Evolutionary conservation across 2,888 invertebrate species (phyloP).

Genomic region (Macrosoma leucophasiata): DNA sequence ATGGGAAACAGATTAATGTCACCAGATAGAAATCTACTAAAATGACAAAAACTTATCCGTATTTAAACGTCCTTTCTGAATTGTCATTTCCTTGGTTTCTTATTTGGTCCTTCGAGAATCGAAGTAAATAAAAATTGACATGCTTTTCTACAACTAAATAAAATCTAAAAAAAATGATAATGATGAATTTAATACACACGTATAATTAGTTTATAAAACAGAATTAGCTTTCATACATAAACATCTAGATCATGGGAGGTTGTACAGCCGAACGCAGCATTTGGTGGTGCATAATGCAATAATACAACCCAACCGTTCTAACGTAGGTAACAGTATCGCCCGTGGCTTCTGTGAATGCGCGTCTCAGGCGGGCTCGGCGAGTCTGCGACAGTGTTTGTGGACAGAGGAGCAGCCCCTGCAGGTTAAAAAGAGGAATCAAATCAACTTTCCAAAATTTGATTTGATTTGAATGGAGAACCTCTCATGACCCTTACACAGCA

Average conservation of each 20-base stretch:
- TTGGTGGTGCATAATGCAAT: constrained; percentile 59
- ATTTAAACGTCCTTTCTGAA: too few relatives aligned
- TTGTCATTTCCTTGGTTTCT: too few relatives aligned
- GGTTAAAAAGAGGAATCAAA: constrained; percentile 64
- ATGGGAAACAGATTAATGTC: too few relatives aligned
- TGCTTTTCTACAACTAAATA: too few relatives aligned
- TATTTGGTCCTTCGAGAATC: too few relatives aligned
- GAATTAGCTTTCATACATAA: too few relatives aligned
- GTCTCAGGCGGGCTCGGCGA: constrained; percentile 88
- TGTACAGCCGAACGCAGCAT: constrained; percentile 60
- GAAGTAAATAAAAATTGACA: too few relatives aligned
- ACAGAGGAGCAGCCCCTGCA: constrained; percentile 91
- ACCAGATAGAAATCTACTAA: too few relatives aligned
- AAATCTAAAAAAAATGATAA: too few relatives aligned
- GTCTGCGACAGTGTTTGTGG: constrained; percentile 93
- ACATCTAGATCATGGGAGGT: constrained; percentile 38
- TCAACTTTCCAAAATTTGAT: constrained; percentile 47
- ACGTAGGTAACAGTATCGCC: constrained; percentile 91
- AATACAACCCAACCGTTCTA: constrained; percentile 84
- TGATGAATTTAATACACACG: too few relatives aligned
- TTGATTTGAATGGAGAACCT: constrained; percentile 49
- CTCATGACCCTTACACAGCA: constrained; percentile 63
- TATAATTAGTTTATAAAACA: too few relatives aligned
- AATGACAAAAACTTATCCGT: too few relatives aligned
- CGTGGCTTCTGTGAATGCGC: constrained; percentile 93